phyloP scores from a whole-genome alignment of 2,888 invertebrate species.

The Rhagonycha lutea region DNA sequence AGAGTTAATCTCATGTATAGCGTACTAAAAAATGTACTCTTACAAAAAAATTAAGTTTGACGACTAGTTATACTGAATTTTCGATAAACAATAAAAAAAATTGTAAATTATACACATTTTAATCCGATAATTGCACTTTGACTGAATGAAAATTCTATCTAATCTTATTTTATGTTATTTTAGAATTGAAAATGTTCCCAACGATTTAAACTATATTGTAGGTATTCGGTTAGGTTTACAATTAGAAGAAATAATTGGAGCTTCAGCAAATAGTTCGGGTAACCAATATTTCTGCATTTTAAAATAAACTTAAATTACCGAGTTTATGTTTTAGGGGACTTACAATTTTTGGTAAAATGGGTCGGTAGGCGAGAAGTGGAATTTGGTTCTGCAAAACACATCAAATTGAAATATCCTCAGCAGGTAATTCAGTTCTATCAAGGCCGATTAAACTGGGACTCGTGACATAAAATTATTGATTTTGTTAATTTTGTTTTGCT shows the following conservation, averaged over 20 bases:
- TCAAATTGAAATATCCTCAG: not conserved
- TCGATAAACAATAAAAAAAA: no score
- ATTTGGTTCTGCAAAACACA: not conserved
- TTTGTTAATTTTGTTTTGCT: not conserved
- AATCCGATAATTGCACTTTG: not conserved
- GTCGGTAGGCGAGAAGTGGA: not conserved
- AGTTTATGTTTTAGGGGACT: not conserved
- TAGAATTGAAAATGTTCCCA: not conserved
- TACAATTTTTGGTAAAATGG: not conserved
- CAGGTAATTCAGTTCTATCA: not conserved
- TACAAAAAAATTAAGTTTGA: no score
- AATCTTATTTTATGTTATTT: not conserved
- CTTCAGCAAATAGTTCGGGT: not conserved
- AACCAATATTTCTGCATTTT: not conserved
- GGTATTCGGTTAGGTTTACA: not conserved
- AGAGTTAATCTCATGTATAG: no score
- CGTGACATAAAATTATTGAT: not conserved
- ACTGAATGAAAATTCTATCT: not conserved
- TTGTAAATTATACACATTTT: no score
- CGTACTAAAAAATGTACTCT: no score
- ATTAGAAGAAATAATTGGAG: not conserved
- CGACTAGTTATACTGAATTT: no score
- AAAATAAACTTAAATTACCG: not conserved
- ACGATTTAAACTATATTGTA: not conserved
- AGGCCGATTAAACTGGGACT: not conserved